Evolutionary conservation across 2,797 vertebrate species (phyloP).

Genomic region (Margarornis squamiger): DNA sequence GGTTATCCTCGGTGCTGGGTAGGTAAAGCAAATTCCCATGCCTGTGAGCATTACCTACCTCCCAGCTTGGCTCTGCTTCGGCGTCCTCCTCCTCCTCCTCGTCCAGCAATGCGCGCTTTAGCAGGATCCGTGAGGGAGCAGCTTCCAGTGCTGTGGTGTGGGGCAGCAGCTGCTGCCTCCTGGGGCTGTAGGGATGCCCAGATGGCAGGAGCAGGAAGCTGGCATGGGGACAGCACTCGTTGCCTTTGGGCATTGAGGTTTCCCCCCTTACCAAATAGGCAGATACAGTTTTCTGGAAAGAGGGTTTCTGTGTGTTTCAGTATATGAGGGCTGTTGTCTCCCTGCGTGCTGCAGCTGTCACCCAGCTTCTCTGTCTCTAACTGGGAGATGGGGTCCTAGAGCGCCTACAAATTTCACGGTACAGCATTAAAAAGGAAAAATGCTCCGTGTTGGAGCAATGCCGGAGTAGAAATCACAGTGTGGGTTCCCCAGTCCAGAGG

Average conservation of each 20-base stretch:
- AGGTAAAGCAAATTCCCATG: background rate
- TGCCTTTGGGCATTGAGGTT: background rate
- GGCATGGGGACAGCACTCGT: background rate
- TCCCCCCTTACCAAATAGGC: background rate
- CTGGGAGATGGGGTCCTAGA: background rate
- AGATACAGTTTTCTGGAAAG: background rate
- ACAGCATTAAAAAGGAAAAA: background rate
- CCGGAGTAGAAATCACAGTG: background rate
- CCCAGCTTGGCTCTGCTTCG: background rate
- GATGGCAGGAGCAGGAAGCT: background rate
- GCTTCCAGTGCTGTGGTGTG: accelerated
- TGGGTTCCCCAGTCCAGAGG: background rate
- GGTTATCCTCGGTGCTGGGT: background rate
- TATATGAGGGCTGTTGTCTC: background rate
- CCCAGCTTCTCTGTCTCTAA: background rate
- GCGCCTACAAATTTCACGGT: background rate
- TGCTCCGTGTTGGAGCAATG: background rate
- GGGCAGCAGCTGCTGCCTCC: background rate
- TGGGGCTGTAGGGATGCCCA: background rate
- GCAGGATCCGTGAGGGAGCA: background rate
- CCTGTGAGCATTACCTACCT: background rate
- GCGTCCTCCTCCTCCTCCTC: background rate
- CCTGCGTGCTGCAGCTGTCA: constrained; percentile 3
- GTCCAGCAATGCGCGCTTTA: accelerated
- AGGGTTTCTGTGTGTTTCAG: background rate